Evolutionary conservation across 2,888 invertebrate species (phyloP), one percentile per base, ranked within the genome.

Genomic region (Spilosoma lubricipeda): DNA sequence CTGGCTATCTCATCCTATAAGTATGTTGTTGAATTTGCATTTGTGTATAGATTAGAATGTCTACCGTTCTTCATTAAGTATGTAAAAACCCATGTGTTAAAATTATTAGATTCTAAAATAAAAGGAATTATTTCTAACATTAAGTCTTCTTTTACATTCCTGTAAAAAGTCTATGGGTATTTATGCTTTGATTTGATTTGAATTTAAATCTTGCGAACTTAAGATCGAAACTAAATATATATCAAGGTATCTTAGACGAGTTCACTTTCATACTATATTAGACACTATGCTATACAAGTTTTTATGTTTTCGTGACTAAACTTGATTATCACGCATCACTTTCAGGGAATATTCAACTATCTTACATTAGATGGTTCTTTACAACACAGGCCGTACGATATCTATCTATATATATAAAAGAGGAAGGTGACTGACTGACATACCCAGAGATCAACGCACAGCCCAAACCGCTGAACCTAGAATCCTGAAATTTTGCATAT

Each of bases 1-100:
- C 70, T 56, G 77, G 74, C 80, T 75, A 81, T 77, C 74, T 77
- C 72, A 72, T 72, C 71, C 67, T 70, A 75, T 73, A 77, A 4
- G 18, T 30, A 18, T n/a, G 30, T 56, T 59, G 4, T 3, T 27
- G n/a, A n/a, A 27, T 27, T 59, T 59, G 13, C n/a, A 56, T 56
- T 56, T 18, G 45, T 18, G 18, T 48, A 1, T 15, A 48, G 4
- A 48, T 48, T 20, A 15, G 5, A 48, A 48, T 48, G 0, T 48
- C 48, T 48, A 15, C 48, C 5, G 7, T 48, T 7, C 18, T 45
- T 18, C 13, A n/a, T n/a, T n/a, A n/a, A n/a, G n/a, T n/a, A n/a
- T n/a, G n/a, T n/a, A n/a, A n/a, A n/a, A n/a, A n/a, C n/a, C n/a
- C n/a, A n/a, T n/a, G n/a, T n/a, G n/a, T n/a, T 9, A 9, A n/a